Conservation (phyloP, 2,113 vertebrate species). For the Pipra filicauda region DNA sequence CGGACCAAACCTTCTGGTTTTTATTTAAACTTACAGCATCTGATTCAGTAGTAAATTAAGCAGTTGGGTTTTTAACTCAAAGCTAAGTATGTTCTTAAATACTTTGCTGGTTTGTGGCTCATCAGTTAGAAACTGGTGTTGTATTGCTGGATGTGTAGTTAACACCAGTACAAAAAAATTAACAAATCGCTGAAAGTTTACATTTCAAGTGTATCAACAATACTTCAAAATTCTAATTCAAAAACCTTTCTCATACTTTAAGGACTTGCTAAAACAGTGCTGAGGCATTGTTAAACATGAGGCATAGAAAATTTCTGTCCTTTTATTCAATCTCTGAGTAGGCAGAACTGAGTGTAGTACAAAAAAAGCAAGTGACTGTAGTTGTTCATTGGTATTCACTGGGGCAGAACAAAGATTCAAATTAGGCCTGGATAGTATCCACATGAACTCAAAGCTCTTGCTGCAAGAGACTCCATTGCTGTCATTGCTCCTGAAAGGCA, state of each 20-base stretch:
- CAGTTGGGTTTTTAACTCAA: neutral
- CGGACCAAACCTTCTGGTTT: neutral
- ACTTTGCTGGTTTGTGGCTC: neutral
- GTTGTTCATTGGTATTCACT: neutral
- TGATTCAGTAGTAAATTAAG: neutral
- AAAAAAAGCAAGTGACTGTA: neutral
- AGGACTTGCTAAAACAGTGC: neutral
- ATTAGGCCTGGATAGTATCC: neutral
- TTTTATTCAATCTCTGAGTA: neutral
- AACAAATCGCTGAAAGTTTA: neutral
- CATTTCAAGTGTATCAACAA: neutral
- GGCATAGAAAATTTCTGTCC: neutral
- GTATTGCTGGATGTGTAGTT: neutral
- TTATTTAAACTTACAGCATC: neutral
- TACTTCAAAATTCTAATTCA: neutral
- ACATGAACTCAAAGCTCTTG: neutral
- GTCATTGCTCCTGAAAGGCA: neutral
- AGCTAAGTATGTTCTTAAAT: neutral
- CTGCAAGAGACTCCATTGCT: neutral
- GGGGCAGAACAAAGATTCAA: neutral
- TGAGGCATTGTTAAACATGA: neutral
- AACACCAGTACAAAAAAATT: neutral
- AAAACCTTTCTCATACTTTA: neutral
- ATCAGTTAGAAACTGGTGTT: neutral
- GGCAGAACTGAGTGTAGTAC: neutral